Base-by-base conservation (phyloP, 2,113 vertebrate species). In the Limnothrissa miodon region DNA sequence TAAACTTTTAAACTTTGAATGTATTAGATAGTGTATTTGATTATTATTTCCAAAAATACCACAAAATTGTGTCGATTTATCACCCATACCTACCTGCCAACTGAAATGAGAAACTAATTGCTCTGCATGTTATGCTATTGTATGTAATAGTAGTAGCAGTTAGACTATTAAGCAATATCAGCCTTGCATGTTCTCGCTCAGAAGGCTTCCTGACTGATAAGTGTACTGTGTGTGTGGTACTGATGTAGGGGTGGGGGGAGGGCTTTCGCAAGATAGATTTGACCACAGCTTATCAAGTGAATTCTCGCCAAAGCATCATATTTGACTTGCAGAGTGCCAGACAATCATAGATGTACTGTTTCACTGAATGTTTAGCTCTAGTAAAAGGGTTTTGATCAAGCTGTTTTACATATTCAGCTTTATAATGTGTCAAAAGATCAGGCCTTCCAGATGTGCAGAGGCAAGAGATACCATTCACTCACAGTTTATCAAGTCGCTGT, bases 171-270 rank as follows among this genome's bases (percentile, higher is more conserved):
- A 70, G 81, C 53, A 85, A 89, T 85, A 91, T 90, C 89, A 93
- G 91, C 88, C 70, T 80, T 79, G 80, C 79, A 89, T 89, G 82
- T 51, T 33, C 17, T 87, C 51, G 86, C 78, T 87, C 89, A 89
- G 87, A 62, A 87, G 59, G 79, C 83, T 93, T 94, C 88, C 91
- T 92, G 87, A 83, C 82, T 89, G 93, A 93, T 93, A 93, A 92
- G 88, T 84, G 4, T 4, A 11, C 25, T 74, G 66, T 82, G 83
- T 74, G 80, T 59, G 17, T 82, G 62, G 56, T 70, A 79, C 85
- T 56, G 82, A 80, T 82, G 82, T 39, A 9, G 39, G 51, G 66
- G 82, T 19, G 1, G 25, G n/a, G 15, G 44, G 51, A 29, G 39
- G 79, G 15, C 39, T 19, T 10, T 44, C 17, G 25, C 42, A 78